phyloP scores from a whole-genome alignment of 1,140 invertebrate genomes.

The Drosophila subobscura region DNA sequence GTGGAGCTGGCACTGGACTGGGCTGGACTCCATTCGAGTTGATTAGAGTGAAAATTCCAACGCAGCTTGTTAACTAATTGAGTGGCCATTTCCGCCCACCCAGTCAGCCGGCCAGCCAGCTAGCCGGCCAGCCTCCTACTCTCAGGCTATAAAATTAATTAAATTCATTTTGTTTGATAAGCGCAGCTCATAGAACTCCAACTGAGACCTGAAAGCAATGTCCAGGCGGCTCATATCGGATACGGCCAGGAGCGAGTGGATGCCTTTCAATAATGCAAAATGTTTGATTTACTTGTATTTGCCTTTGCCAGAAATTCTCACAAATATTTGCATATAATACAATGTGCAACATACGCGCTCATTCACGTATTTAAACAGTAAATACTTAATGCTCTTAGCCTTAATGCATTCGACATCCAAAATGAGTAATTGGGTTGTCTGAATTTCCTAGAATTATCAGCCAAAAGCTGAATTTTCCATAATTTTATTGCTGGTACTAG shows the following conservation, averaged over 20 bases:
- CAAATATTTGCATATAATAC: constrained; percentile 69
- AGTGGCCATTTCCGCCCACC: constrained; percentile 18
- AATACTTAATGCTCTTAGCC: constrained; percentile 64
- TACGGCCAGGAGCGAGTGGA: constrained; percentile 16
- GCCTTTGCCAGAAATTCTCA: constrained; percentile 18
- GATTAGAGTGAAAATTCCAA: constrained; percentile 53
- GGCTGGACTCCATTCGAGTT: constrained; percentile 26
- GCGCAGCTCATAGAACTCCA: constrained; percentile 11
- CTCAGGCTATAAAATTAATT: constrained; percentile 67
- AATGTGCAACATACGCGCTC: constrained; percentile 5
- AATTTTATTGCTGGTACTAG: neutral
- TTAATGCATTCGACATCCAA: constrained; percentile 51
- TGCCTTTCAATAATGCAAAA: constrained; percentile 64
- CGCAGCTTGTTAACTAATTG: constrained; percentile 74
- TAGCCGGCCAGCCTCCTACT: neutral
- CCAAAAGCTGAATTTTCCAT: neutral
- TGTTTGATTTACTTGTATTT: constrained; percentile 57
- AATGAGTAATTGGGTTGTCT: constrained; percentile 37
- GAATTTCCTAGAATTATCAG: constrained; percentile 23
- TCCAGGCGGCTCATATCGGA: constrained; percentile 27
- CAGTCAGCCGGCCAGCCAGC: neutral
- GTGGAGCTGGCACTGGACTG: constrained; percentile 3
- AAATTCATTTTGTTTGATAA: constrained; percentile 65
- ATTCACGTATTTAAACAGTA: constrained; percentile 31
- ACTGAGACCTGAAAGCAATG: neutral